phyloP scores from a whole-genome alignment of 2,888 invertebrate species.

The Drosophila incognita region DNA sequence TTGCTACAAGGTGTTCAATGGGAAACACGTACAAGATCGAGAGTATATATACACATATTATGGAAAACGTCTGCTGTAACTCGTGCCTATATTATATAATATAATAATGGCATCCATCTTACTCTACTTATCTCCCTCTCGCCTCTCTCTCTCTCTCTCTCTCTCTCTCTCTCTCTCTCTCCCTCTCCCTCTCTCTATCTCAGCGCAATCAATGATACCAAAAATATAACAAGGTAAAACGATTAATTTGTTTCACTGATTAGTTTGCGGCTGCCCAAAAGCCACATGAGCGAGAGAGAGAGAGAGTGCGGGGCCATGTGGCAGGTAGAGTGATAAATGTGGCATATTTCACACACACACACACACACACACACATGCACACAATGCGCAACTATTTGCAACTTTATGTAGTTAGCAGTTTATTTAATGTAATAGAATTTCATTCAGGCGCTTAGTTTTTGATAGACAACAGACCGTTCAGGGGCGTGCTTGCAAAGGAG shows the following conservation, averaged over 20 bases:
- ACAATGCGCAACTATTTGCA: conserved; percentile 23
- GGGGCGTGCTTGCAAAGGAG: conserved; percentile 8
- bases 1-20: not conserved
- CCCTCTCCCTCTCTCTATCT: not conserved
- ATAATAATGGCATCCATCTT: not conserved
- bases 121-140: not conserved
- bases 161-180: not conserved
- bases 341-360: conserved; percentile 21
- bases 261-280: conserved; percentile 41
- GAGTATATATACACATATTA: not conserved
- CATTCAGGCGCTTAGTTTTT: conserved; percentile 35
- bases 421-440: conserved; percentile 73
- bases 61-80: not conserved
- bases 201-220: conserved; percentile 2
- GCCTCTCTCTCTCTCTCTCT: no score
- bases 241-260: conserved; percentile 62
- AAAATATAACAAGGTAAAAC: conserved; percentile 54
- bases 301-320: not conserved
- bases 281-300: conserved; percentile 14
- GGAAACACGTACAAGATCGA: not conserved
- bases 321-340: conserved; percentile 19
- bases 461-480: conserved; percentile 33
- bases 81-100: no score
- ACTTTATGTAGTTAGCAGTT: conserved; percentile 61
- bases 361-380: conserved; percentile 17